These are phyloP conservation scores for Graphium colonna DNA, from an alignment of 2,888 invertebrate species.

Conservation along the genomic window DNA sequence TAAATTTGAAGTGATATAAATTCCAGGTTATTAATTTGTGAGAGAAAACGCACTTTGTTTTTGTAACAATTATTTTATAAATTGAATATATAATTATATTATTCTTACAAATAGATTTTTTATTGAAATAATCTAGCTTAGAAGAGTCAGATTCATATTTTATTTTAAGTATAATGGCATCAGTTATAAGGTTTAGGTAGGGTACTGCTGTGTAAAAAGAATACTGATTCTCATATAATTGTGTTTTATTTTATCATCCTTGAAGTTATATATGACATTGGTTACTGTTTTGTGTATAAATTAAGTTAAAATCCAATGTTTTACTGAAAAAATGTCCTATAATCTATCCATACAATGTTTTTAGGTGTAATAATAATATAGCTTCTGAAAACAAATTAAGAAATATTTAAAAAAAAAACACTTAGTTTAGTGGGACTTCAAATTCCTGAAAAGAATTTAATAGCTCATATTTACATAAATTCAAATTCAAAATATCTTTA, in stretches of 20 bases:
- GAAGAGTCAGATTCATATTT: slow-evolving; percentile 75
- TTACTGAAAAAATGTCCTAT: no score
- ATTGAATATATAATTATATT: slow-evolving; percentile 51
- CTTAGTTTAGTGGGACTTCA: no score
- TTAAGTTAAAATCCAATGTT: no score
- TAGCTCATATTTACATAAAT: no score
- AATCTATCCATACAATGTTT: no score
- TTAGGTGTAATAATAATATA: no score
- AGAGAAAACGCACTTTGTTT: slow-evolving; percentile 50
- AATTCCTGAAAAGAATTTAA: no score
- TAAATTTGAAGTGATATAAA: slow-evolving; percentile 46
- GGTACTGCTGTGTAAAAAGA: slow-evolving; percentile 71
- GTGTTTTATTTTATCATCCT: slow-evolving; percentile 44
- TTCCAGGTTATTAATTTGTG: slow-evolving; percentile 55
- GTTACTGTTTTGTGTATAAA: no score
- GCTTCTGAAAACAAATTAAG: no score
- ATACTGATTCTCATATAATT: slow-evolving; percentile 63
- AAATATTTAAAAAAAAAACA: no score
- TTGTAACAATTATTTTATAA: slow-evolving; percentile 56
- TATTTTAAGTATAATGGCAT: slow-evolving; percentile 68
- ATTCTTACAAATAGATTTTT: slow-evolving; percentile 64
- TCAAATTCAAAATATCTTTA: no score
- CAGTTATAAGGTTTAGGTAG: slow-evolving; percentile 64
- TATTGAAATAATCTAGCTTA: slow-evolving; percentile 60
- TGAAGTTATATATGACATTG: no score